Base-by-base conservation (phyloP, 2,113 vertebrate genomes). In the Physeter macrocephalus region DNA sequence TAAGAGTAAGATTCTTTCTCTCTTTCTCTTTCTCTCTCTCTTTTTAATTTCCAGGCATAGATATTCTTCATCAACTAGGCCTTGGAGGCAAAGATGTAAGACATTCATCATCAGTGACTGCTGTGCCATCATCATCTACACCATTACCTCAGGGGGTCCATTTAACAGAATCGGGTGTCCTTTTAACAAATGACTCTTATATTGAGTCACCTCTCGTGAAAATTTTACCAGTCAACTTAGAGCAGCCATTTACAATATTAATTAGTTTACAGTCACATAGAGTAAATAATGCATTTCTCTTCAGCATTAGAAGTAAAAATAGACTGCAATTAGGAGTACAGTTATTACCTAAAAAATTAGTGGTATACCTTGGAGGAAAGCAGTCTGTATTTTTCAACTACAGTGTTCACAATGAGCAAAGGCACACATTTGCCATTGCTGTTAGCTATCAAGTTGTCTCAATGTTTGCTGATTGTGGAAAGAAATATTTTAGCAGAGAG, bases 231-330 rank as follows among this genome's bases (percentile, higher is more conserved):
- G 85, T 98, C 4, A 98, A 97, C 36, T 93, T 99, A 64, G 99
- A 98, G 74, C 98, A 98, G 81, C 99, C 98, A 83, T 99, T 99
- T 98, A 99, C 99, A 34, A 61, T 99, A 85, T 80, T 99, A 96
- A 98, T 99, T 95, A 99, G 99, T 95, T 82, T 99, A 83, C 99
- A 99, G 98, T 99, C 99, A 95, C 98, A 99, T 98, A 98, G 98
- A 98, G 98, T 98, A 96, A 99, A 99, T 97, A 99, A 99, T 97
- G 99, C 99, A 94, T 99, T 99, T 98, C 98, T 99, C 98, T 99
- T 99, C 98, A 99, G 99, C 98, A 97, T 99, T 97, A 99, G 98
- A 98, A 99, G 98, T 95, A 99, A 98, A 98, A 99, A 98, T 97
- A 98, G 98, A 95, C 98, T 99, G 96, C 99, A 98, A 90, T 99